Evolutionary conservation across 2,113 vertebrate species (phyloP), one percentile per base, ranked within the genome.

Genomic region (Zootoca vivipara): DNA sequence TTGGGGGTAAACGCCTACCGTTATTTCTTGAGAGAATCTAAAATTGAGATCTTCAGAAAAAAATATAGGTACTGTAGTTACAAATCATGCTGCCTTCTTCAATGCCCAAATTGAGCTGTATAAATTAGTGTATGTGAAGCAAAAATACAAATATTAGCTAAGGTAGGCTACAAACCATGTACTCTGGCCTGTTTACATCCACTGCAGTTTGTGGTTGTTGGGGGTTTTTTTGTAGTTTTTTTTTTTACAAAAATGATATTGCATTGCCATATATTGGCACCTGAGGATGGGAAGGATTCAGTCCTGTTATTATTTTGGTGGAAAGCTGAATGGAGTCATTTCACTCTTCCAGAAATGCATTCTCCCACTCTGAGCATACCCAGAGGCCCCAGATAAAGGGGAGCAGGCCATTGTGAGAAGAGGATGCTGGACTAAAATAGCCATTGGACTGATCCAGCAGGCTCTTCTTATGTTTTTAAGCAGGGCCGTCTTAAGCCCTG

Each of bases 11-110:
- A 82, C 62, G 93, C 33, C 82, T 92, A 94, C 88, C 89, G 73
- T 94, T 83, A 24, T 93, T 96, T 94, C 78, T 64, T 87, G 46
- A 16, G 28, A 89, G 87, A 91, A 89, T n/a, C 40, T 89, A 65
- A 89, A 85, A 84, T 91, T 90, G 73, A 81, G 16, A 28, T 58
- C 7, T 4, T 94, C 28, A 75, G 26, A 74, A 88, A 74, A 88
- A 85, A 3, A 80, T 2, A 72, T 73, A 69, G 85, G 88, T 83
- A n/a, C n/a, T n/a, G n/a, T n/a, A 82, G 15, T 83, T 91, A 82
- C 7, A 2, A 0, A 62, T 40, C 85, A 77, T 87, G 38, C 1
- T 82, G 5, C 12, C 87, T 78, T 28, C 78, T 78, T 35, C 30
- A 33, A 40, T 67, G 58, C 10, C 75, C 35, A n/a, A n/a, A 18